phyloP scores from a whole-genome alignment of 2,797 vertebrate genomes.

The Dipus sagitta region DNA sequence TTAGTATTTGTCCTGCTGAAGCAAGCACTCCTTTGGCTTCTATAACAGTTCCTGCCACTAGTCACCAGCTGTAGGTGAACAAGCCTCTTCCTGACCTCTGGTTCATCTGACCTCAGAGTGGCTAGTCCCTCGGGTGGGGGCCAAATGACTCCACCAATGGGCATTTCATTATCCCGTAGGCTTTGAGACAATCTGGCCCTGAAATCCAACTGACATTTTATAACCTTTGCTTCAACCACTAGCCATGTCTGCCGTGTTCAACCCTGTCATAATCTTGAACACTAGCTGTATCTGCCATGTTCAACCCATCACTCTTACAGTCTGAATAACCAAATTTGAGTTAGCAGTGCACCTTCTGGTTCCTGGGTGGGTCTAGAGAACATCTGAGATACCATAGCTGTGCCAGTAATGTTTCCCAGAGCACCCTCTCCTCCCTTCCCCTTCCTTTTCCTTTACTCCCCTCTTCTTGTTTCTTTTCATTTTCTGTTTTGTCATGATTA shows the following conservation, averaged over 20 bases:
- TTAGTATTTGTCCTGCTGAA: too few relatives aligned
- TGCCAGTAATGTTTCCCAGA: not conserved
- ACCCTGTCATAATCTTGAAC: too few relatives aligned
- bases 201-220: not conserved
- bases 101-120: too few relatives aligned
- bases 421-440: too few relatives aligned
- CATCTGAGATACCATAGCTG: fast-evolving
- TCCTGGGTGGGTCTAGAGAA: not conserved
- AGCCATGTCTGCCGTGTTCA: not conserved
- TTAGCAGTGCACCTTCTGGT: not conserved
- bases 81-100: not conserved
- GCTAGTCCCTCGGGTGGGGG: not conserved
- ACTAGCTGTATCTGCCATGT: not conserved
- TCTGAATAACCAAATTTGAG: not conserved
- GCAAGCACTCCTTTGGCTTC: too few relatives aligned
- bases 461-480: too few relatives aligned
- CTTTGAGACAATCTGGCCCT: not conserved
- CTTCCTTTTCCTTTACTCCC: too few relatives aligned
- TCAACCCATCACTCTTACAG: too few relatives aligned
- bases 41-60: fast-evolving
- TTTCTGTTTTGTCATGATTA: not conserved
- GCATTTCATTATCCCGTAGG: not conserved
- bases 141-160: not conserved
- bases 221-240: not conserved
- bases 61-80: not conserved